phyloP scores from a whole-genome alignment of 2,113 vertebrate genomes.

The Trematocara unimaculatum region DNA sequence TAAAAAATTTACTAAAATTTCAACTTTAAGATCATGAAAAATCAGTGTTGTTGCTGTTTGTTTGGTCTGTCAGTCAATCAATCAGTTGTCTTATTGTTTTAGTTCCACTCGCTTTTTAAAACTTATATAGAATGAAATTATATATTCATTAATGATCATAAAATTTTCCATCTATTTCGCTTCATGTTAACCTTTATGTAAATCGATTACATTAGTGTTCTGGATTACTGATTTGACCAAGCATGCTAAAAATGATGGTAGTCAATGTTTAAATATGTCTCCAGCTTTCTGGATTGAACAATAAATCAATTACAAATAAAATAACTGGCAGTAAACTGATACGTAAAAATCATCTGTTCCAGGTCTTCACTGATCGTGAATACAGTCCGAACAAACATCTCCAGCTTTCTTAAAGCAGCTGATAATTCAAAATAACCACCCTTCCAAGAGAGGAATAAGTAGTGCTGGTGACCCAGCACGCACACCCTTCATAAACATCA shows the following conservation, averaged over 20 bases:
- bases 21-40: not conserved
- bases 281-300: not conserved
- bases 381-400: not conserved
- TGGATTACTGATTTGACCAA: not conserved
- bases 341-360: not conserved
- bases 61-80: not conserved
- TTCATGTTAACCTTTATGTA: not conserved
- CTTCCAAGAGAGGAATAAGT: not conserved
- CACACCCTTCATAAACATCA: not conserved
- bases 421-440: not conserved
- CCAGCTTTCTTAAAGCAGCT: not conserved
- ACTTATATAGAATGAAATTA: not conserved
- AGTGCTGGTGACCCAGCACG: not conserved
- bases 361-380: fast-evolving
- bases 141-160: not conserved
- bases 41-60: not conserved
- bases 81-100: not conserved
- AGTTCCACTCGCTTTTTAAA: not conserved
- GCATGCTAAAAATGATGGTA: not conserved
- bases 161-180: not conserved
- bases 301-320: not conserved
- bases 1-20: not conserved
- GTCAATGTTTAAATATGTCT: not conserved
- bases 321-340: not conserved
- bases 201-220: not conserved